Base-by-base conservation (phyloP, 2,888 invertebrate species). In the Rugalucina vietnamica region DNA sequence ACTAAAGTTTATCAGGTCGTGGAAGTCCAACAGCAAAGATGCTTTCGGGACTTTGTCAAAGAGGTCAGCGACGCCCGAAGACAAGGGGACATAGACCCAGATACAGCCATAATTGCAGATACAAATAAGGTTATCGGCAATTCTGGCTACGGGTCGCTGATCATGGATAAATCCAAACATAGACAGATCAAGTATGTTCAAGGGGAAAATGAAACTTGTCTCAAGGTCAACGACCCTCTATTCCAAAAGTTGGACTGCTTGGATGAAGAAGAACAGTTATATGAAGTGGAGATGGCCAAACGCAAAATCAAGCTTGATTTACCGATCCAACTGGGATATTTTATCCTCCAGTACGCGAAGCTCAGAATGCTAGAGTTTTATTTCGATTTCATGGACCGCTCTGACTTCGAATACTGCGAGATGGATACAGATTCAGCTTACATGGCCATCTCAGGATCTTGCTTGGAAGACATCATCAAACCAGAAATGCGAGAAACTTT, bases 381-480 rank as follows among this genome's bases (percentile, higher is more conserved):
- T 57, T 87, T 77, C 69, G 89, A 90, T 50, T 88, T 81, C 29
- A 78, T 88, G 81, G 82, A 86, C 37, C 57, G 89, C 2, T n/a
- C 75, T 0, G 71, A 83, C 43, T 89, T 86, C 54, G 84, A 88
- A 43, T 83, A 82, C n/a, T 83, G 82, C 71, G 77, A 87, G 69
- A 88, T 89, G 84, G 90, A 90, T 73, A 91, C 90, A 3, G 89
- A 86, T 57, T 73, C 73, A 34, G 87, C 89, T 12, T 89, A 89
- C 76, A 85, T 87, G 84, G 86, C 86, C 50, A 77, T 87, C 24
- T 76, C 82, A 14, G 77, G 79, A 1, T 65, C 77, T 5, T 18
- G 72, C 29, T 36, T 85, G 5, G 50, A 74, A 2, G 75, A 79
- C 21, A 82, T 85, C 34, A 80, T 87, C 49, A 84, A 86, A 39